Percentiles rank a stretch among this genome's conserved stretches.
Conservation (phyloP, 2,888 invertebrate species). For the Aleiodes testaceus region DNA sequence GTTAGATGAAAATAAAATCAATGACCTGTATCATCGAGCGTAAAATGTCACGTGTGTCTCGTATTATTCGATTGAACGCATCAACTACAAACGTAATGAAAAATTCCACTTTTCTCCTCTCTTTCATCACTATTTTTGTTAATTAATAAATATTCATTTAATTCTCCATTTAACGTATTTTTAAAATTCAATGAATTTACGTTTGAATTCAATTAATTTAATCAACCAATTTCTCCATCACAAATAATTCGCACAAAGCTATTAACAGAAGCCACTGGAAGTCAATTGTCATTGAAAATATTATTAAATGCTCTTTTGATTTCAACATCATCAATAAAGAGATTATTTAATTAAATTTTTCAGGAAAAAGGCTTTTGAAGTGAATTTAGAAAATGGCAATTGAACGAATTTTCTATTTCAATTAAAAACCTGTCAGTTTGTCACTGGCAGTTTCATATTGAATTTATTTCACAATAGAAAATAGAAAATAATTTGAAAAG, state of each 20-base stretch:
- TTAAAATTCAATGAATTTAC: not conserved
- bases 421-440: conserved; percentile 19
- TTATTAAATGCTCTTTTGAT: no score
- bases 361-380: no score
- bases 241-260: no score
- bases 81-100: not conserved
- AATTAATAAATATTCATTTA: no score
- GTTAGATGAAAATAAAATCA: not conserved
- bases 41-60: conserved; percentile 14
- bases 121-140: not conserved
- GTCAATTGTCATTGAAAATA: no score
- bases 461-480: not conserved
- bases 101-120: not conserved
- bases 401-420: not conserved
- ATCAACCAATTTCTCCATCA: not conserved
- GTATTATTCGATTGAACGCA: conserved; percentile 10
- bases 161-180: no score
- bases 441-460: conserved; percentile 3
- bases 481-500: not conserved
- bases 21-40: conserved; percentile 2
- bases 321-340: no score
- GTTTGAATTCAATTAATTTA: not conserved
- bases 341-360: no score
- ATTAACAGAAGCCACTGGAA: no score
- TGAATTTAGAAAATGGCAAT: no score